Evolutionary conservation across 2,888 invertebrate genomes (phyloP), one percentile per base, ranked within the genome.

Genomic region (Chalcosyrphus nemorum): DNA sequence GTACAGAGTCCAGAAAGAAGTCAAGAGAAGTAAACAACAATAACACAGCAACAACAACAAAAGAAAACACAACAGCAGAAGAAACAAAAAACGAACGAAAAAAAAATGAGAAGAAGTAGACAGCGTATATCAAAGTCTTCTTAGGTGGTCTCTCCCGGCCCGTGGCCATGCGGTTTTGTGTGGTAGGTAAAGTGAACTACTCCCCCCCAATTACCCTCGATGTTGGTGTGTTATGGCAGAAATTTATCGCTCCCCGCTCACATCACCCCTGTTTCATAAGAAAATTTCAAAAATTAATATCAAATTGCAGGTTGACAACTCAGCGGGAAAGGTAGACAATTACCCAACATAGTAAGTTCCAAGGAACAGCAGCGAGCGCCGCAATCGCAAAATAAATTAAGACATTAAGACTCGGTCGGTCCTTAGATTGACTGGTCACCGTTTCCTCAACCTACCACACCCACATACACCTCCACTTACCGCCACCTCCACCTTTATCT

Each of bases 91-190:
- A 54, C 41, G 17, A 27, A 52, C 43, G 43, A 63, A 15, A 72
- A 27, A 43, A 52, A 52, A 56, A 15, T 57, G 29, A 7, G 29
- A 68, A 52, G 32, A 59, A 57, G 82, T 78, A 78, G 78, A 72
- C 78, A 82, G 72, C 61, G 74, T 65, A 80, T 84, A 70, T 75
- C 63, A 82, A 72, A 82, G 71, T 65, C 84, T 56, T 80, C 84
- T 84, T 80, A 50, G 84, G 84, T 84, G 84, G 84, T 84, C 84
- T 41, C 72, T 32, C 66, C 52, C 71, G 59, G 71, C 80, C 74
- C 84, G 68, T 80, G 80, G 80, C 70, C 68, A 75, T 63, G 74
- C 80, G 59, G 70, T 65, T 75, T 54, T 6, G 29, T 80, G 84
- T 70, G 80, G 80, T 80, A 84, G 80, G 74, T 70, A 75, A 80